Conservation (phyloP, 2,888 invertebrate genomes). For the Xestia sexstrigata region DNA sequence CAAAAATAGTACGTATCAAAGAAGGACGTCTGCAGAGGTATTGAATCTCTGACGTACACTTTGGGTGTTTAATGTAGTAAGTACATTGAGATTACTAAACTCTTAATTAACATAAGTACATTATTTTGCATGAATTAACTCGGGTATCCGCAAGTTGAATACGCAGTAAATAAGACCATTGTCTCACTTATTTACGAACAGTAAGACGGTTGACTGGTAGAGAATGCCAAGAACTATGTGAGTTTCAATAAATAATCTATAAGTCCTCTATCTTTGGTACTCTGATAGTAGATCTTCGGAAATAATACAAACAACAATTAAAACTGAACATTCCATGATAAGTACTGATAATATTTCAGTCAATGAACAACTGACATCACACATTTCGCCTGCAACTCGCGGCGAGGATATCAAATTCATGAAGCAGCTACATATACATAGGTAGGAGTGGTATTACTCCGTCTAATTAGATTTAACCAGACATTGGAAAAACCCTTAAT, state of each 20-base stretch:
- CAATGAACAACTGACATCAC: slow-evolving; percentile 30
- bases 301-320: slow-evolving; percentile 13
- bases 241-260: neutral
- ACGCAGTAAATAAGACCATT: neutral
- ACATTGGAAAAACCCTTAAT: slow-evolving; percentile 4
- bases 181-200: slow-evolving; percentile 1
- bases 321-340: slow-evolving; percentile 12
- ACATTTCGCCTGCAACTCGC: neutral
- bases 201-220: neutral
- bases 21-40: neutral
- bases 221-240: neutral
- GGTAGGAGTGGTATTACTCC: neutral
- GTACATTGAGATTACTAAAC: neutral
- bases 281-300: neutral
- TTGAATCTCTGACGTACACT: neutral
- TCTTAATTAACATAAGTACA: neutral
- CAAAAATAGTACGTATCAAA: neutral
- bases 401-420: slow-evolving; percentile 10
- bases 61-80: neutral
- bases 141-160: neutral
- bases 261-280: neutral
- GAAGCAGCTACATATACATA: neutral
- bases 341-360: slow-evolving; percentile 14
- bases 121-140: slow-evolving; percentile 1
- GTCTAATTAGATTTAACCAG: slow-evolving; percentile 33